Evolutionary conservation across 2,113 vertebrate species (phyloP).

Genomic region (Rattus norvegicus): GRCr8 NC_086023.1:143897001-143897500

Average conservation of each 20-base stretch:
- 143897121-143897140: constrained; percentile 84
- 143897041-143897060: constrained; percentile 66
- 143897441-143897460: background rate
- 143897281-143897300: constrained; percentile 89
- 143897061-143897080: constrained; percentile 78
- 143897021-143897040: constrained; percentile 66
- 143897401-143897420: background rate
- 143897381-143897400: background rate
- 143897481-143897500: background rate
- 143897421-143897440: background rate
- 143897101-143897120: constrained; percentile 84
- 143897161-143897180: constrained; percentile 70
- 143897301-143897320: constrained; percentile 92
- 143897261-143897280: constrained; percentile 93
- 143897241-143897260: constrained; percentile 92
- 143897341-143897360: constrained; percentile 92
- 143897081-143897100: constrained; percentile 80
- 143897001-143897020: background rate
- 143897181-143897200: constrained; percentile 79
- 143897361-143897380: constrained; percentile 66
- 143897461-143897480: background rate
- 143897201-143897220: constrained; percentile 85
- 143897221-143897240: constrained; percentile 88
- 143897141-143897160: constrained; percentile 83
- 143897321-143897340: constrained; percentile 95